Percentiles rank a stretch among this genome's conserved stretches.
Evolutionary conservation across 2,888 invertebrate genomes (phyloP).

Genomic region (Megalurothrips usitatus): DNA sequence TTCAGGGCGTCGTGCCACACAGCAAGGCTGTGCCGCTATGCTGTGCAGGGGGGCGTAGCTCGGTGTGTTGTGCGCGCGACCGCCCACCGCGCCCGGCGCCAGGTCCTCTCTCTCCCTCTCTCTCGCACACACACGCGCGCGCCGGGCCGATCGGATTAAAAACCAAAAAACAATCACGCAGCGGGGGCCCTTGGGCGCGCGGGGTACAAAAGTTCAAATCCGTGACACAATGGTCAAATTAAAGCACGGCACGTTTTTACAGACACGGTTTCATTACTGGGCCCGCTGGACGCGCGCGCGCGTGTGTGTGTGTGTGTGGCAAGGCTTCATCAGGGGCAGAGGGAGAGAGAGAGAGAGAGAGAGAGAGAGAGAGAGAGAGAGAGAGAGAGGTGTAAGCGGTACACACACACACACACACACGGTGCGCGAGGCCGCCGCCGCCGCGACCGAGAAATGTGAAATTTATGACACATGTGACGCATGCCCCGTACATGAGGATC

Average conservation of each 20-base stretch:
- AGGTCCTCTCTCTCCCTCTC: too few relatives aligned
- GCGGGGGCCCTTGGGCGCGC: background rate
- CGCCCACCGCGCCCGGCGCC: background rate
- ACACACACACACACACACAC: background rate
- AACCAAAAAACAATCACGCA: constrained; percentile 20
- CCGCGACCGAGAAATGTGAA: background rate
- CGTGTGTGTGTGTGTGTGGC: background rate
- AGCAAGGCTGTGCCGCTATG: too few relatives aligned
- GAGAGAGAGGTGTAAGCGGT: background rate
- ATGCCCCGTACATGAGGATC: constrained; percentile 1
- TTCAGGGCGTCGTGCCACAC: too few relatives aligned
- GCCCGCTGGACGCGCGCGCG: background rate
- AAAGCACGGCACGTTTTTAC: constrained; percentile 23
- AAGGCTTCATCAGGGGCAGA: constrained; percentile 3
- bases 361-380: background rate
- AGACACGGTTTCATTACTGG: constrained; percentile 16
- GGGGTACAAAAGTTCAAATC: background rate
- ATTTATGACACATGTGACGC: constrained; percentile 22
- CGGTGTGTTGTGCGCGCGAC: too few relatives aligned
- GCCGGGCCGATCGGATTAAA: constrained; percentile 16
- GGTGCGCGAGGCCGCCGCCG: background rate
- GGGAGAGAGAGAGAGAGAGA: background rate
- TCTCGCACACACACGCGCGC: background rate
- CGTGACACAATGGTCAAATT: constrained; percentile 23
- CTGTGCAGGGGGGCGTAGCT: too few relatives aligned